Conservation (phyloP, 2,888 invertebrate genomes). For the Auanema sp. region DNA sequence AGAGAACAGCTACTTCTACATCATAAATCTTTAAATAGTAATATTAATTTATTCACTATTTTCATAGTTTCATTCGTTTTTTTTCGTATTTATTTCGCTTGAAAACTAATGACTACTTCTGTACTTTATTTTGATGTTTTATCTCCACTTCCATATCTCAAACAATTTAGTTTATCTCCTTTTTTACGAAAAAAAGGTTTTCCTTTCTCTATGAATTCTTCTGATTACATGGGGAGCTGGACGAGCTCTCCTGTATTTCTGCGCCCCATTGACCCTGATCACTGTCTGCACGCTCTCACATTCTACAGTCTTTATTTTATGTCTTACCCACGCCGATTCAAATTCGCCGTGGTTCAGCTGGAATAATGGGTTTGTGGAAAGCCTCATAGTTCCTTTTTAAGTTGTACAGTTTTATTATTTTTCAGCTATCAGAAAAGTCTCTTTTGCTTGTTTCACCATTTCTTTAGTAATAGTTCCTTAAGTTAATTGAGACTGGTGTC, state of each 20-base stretch:
- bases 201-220: neutral
- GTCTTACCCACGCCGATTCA: constrained; percentile 6
- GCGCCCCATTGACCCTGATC: constrained; percentile 4
- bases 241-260: neutral
- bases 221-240: neutral
- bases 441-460: neutral
- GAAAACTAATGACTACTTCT: too few species aligned
- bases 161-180: neutral
- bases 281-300: constrained; percentile 4
- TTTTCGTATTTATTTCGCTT: too few species aligned
- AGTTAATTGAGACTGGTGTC: too few species aligned
- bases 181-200: neutral
- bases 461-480: neutral
- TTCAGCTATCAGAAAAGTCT: neutral
- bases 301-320: neutral
- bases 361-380: neutral
- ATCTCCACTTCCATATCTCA: neutral
- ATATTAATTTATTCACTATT: too few species aligned
- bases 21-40: too few species aligned
- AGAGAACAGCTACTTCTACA: too few species aligned
- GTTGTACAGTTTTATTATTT: constrained; percentile 2
- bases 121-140: too few species aligned
- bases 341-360: constrained; percentile 6
- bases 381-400: neutral
- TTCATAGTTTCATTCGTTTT: too few species aligned